phyloP scores from a whole-genome alignment of 2,888 invertebrate genomes.

The Drosophila paracracens region DNA sequence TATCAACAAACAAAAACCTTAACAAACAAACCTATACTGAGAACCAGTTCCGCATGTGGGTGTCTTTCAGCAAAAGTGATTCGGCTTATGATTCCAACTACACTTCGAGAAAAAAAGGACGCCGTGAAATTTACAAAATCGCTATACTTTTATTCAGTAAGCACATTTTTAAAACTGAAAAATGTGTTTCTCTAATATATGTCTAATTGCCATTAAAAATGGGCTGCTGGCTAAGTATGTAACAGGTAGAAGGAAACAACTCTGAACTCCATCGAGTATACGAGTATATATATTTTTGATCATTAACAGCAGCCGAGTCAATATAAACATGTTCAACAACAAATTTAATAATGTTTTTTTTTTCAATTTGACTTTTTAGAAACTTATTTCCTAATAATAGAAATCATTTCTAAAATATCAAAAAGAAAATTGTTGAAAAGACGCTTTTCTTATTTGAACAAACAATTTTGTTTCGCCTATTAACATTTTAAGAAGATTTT shows the following conservation, averaged over 20 bases:
- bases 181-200: no score
- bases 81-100: not conserved
- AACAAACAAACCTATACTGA: not conserved
- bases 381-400: no score
- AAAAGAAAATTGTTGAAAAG: not conserved
- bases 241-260: not conserved
- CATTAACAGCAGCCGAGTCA: no score
- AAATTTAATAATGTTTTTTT: not conserved
- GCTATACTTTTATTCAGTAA: not conserved
- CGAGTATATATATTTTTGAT: not conserved
- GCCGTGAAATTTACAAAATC: not conserved
- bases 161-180: no score
- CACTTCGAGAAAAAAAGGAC: not conserved
- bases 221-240: not conserved
- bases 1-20: not conserved
- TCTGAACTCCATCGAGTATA: not conserved
- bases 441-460: not conserved
- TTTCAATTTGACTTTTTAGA: no score
- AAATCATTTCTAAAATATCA: not conserved
- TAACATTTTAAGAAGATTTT: not conserved
- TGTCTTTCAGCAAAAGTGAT: not conserved
- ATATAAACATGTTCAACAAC: no score
- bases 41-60: conserved; percentile 1
- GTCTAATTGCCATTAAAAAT: no score
- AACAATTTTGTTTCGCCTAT: not conserved